These are phyloP conservation scores for Phyllotreta striolata DNA, from an alignment of 2,888 invertebrate species.

Conservation along the genomic window DNA sequence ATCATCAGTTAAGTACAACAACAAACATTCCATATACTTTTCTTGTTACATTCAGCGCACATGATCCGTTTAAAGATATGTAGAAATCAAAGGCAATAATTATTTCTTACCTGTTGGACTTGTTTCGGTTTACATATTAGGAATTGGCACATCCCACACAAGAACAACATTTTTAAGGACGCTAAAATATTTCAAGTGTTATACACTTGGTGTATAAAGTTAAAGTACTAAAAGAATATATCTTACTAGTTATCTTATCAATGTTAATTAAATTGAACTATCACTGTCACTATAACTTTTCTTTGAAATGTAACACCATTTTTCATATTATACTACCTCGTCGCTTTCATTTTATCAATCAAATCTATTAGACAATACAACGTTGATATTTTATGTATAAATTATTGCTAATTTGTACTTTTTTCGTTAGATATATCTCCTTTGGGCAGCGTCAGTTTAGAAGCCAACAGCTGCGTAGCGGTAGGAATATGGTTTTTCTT, in stretches of 20 bases:
- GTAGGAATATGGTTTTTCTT: constrained; percentile 47
- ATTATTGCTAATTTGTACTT: not conserved
- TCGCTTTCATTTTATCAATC: too few relatives aligned
- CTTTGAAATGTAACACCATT: too few relatives aligned
- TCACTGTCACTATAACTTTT: too few relatives aligned
- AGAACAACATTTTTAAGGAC: constrained; percentile 21
- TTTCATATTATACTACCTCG: too few relatives aligned
- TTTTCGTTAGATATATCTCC: constrained; percentile 40
- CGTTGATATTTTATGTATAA: too few relatives aligned
- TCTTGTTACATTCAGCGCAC: not conserved
- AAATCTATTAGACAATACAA: too few relatives aligned
- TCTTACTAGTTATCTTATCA: too few relatives aligned
- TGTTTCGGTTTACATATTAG: constrained; percentile 23
- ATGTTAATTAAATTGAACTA: too few relatives aligned
- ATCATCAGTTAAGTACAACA: not conserved
- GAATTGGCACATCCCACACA: constrained; percentile 24
- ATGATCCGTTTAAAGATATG: constrained; percentile 9
- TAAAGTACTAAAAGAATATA: too few relatives aligned
- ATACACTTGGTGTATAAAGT: too few relatives aligned
- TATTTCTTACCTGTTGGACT: constrained; percentile 20
- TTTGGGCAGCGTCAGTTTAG: constrained; percentile 35
- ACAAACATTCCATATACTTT: not conserved
- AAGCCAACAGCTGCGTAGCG: constrained; percentile 43
- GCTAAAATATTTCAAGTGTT: constrained; percentile 6
- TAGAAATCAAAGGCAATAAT: constrained; percentile 22